phyloP scores from a whole-genome alignment of 2,113 vertebrate genomes.

The Equus przewalskii region DNA sequence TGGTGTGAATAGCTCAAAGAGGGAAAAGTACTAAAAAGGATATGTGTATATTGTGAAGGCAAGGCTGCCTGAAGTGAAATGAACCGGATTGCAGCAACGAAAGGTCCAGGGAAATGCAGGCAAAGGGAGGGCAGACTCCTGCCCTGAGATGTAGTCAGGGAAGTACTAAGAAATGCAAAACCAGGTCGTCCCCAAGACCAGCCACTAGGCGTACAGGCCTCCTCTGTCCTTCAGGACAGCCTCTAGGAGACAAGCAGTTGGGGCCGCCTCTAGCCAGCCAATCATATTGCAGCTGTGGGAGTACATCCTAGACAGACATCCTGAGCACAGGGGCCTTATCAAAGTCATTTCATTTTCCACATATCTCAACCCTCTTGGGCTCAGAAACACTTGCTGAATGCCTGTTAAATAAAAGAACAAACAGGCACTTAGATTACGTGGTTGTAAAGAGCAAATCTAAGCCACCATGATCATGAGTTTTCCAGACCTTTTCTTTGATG shows the following conservation, averaged over 20 bases:
- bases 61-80: not conserved
- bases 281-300: not conserved
- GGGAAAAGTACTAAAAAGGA: not conserved
- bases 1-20: not conserved
- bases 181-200: not conserved
- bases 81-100: not conserved
- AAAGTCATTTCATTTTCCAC: not conserved
- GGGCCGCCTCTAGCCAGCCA: not conserved
- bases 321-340: not conserved
- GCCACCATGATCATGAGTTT: not conserved
- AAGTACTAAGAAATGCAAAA: not conserved
- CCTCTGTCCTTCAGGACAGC: not conserved
- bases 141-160: not conserved
- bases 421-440: not conserved
- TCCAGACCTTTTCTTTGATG: not conserved
- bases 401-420: constrained; percentile 9
- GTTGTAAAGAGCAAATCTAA: not conserved
- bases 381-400: not conserved
- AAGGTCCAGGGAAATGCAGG: not conserved
- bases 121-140: not conserved
- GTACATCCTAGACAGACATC: not conserved
- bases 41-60: not conserved
- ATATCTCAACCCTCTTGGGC: not conserved
- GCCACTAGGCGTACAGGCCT: not conserved
- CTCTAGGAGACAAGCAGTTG: not conserved